Percentiles rank a stretch among this genome's conserved stretches.
Evolutionary conservation across 2,797 vertebrate genomes (phyloP).

Genomic region (Podarcis siculus): DNA sequence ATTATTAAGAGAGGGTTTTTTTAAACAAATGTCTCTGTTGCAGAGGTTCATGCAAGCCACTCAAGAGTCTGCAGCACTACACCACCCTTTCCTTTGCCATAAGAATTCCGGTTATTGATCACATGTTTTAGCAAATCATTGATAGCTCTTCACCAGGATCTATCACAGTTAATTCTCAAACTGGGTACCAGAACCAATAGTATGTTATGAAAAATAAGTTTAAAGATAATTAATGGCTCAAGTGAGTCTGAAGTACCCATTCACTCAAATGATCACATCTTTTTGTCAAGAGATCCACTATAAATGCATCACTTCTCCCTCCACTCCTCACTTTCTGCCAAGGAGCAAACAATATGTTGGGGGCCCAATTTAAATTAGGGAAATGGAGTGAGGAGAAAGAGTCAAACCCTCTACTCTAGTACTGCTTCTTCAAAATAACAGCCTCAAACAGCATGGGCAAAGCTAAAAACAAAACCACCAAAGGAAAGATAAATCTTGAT

Average conservation of each 20-base stretch:
- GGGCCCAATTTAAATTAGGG: neutral
- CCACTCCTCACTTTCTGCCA: neutral
- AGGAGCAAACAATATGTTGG: neutral
- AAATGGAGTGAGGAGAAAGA: neutral
- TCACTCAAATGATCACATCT: neutral
- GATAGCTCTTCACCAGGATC: neutral
- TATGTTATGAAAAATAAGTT: neutral
- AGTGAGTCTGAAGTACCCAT: neutral
- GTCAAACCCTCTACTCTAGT: no score
- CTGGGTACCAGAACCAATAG: neutral
- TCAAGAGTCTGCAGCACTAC: neutral
- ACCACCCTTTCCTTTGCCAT: neutral
- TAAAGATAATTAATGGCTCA: neutral
- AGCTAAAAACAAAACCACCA: neutral
- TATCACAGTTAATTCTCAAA: neutral
- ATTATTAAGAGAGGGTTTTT: neutral
- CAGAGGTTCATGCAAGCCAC: neutral
- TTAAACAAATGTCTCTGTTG: neutral
- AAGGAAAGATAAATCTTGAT: neutral
- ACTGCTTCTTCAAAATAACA: neutral
- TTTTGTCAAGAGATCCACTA: neutral
- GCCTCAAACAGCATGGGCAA: neutral
- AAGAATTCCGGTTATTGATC: neutral
- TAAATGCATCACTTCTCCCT: neutral
- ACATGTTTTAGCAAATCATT: neutral